A percentile compares a stretch with the other conserved stretches of the same genome.
These are phyloP conservation scores for Channallabes apus DNA, from an alignment of 2,797 vertebrate species.

Conservation along the genomic window DNA sequence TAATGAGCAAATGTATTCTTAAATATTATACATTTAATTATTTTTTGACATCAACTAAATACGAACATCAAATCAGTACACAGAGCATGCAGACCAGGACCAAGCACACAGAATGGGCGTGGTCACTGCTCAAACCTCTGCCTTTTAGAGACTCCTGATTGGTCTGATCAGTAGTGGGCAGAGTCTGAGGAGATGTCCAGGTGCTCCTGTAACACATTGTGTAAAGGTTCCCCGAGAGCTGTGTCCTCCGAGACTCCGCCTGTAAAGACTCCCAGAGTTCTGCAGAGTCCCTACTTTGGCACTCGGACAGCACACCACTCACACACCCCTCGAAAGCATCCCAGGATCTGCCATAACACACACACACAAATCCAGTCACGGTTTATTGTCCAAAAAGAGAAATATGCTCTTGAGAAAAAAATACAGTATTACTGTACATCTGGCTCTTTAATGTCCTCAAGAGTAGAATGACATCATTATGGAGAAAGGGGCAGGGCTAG, in stretches of 20 bases:
- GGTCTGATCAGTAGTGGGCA: slow-evolving; percentile 72
- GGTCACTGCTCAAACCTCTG: slow-evolving; percentile 55
- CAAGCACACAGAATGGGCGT: slow-evolving; percentile 63
- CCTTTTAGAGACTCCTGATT: slow-evolving; percentile 87
- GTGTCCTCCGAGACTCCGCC: slow-evolving; percentile 84
- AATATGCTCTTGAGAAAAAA: neutral
- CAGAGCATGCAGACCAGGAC: slow-evolving; percentile 56
- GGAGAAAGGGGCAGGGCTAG: neutral
- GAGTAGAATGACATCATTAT: neutral
- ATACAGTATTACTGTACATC: neutral
- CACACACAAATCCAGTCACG: neutral
- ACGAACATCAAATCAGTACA: neutral
- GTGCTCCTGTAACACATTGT: slow-evolving; percentile 80
- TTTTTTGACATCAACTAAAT: neutral
- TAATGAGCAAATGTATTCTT: too few species aligned
- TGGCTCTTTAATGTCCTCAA: neutral
- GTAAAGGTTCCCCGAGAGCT: slow-evolving; percentile 89
- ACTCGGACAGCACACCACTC: slow-evolving; percentile 78
- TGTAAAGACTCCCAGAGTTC: slow-evolving; percentile 90
- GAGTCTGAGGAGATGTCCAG: slow-evolving; percentile 63
- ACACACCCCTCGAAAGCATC: slow-evolving; percentile 87
- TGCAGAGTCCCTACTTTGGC: slow-evolving; percentile 81
- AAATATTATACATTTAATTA: neutral
- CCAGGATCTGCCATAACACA: slow-evolving; percentile 80
- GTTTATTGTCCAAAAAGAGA: neutral